Conservation (phyloP, 2,797 vertebrate species). For the Luscinia luscinia region DNA sequence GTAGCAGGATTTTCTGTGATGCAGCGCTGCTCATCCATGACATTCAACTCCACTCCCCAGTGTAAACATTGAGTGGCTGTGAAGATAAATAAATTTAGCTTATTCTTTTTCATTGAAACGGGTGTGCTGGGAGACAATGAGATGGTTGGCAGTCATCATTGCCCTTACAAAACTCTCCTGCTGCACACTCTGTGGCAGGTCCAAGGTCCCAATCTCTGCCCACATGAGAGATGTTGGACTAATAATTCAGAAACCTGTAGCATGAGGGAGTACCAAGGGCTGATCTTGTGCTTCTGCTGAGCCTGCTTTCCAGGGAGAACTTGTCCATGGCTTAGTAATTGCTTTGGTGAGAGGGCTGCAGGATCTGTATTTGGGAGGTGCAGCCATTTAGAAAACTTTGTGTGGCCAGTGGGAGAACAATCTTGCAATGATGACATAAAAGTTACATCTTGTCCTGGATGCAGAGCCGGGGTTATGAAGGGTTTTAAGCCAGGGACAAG, state of each 20-base stretch:
- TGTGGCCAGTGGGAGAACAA: background rate
- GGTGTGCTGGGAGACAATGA: background rate
- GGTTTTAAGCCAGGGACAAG: background rate
- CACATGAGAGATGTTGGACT: background rate
- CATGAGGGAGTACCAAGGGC: background rate
- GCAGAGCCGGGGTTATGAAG: background rate
- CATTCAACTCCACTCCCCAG: background rate
- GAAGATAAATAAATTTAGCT: background rate
- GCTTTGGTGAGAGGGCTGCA: background rate
- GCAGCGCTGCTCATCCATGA: background rate
- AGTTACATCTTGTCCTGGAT: background rate
- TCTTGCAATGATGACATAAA: background rate
- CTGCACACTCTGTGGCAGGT: fast-evolving
- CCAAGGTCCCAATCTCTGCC: fast-evolving
- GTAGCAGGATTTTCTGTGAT: background rate
- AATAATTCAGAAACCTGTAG: background rate
- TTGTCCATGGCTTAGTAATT: background rate
- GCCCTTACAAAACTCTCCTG: background rate
- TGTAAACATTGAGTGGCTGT: background rate
- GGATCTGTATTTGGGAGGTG: background rate
- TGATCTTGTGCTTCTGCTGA: fast-evolving
- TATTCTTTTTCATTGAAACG: background rate
- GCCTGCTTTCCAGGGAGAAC: background rate
- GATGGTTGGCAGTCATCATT: background rate
- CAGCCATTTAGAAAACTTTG: background rate